Base-by-base conservation (phyloP, 2,888 invertebrate genomes). In the Acanthoscelides obtectus region DNA sequence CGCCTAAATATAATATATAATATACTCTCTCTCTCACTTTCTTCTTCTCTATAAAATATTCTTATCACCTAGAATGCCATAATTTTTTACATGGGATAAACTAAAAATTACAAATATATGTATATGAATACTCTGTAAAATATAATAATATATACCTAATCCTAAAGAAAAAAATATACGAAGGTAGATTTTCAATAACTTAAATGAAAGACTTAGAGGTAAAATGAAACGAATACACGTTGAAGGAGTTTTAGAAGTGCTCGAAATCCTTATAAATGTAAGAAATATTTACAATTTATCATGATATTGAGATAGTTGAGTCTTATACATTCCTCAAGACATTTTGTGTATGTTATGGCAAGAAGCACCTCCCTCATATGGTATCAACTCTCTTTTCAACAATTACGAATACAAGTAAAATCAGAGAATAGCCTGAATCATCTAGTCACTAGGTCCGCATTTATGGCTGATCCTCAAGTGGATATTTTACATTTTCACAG, bases 61-160 rank as follows among this genome's bases (percentile, higher is more conserved):
- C 75, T 77, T 74, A 74, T 64, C 66, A 65, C 70, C 73, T 76
- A 77, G 69, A 65, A 77, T 74, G 74, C 72, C 75, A 75, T 79
- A 71, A 79, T 74, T 78, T 76, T 77, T 79, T 80, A 79, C 77
- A 75, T 71, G 73, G 78, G 77, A 75, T 74, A 77, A 80, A 81
- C 80, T 80, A 80, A 81, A 79, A 79, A 77, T 77, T 81, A 81
- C 79, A 76, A 80, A 79, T 80, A 80, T 79, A 80, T 83, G 82
- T 83, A 83, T 84, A 84, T 84, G 83, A 84, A 84, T 84, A 84
- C 84, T 84, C 83, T 84, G 83, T 81, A 83, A 82, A 84, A 83
- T 81, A 81, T 81, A 80, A 80, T 81, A 80, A 45, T 79, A 79
- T 82, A 77, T 80, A 79, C 81, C 79, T 80, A 81, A 79, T 76